Conservation (phyloP, 2,113 vertebrate species). For the Coptodon bakossiorum region DNA sequence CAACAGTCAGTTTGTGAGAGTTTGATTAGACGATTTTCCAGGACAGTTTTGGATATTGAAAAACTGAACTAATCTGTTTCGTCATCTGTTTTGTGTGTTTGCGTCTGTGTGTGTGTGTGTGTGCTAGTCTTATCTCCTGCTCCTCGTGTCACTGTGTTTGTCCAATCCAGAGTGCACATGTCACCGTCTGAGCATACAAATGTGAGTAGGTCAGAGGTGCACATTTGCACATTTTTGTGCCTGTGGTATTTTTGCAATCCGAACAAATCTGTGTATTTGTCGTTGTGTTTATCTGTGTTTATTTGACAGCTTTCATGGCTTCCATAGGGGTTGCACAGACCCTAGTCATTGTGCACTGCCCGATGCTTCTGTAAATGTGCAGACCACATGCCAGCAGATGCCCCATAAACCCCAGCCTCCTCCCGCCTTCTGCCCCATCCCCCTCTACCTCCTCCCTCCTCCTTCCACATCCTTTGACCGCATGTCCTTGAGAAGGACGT, state of each 20-base stretch:
- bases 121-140: neutral
- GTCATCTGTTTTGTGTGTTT: neutral
- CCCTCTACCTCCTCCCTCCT: neutral
- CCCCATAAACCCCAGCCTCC: slow-evolving; percentile 29
- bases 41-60: neutral
- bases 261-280: neutral
- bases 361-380: slow-evolving; percentile 53
- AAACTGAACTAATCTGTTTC: neutral
- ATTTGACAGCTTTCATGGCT: slow-evolving; percentile 41
- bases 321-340: slow-evolving; percentile 30
- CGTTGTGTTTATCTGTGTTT: neutral
- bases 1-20: neutral
- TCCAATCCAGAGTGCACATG: slow-evolving; percentile 2
- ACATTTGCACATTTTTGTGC: neutral
- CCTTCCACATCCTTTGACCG: slow-evolving; percentile 40
- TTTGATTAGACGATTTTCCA: neutral
- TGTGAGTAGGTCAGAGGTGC: slow-evolving; percentile 14
- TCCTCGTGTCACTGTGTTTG: neutral
- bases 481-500: slow-evolving; percentile 64
- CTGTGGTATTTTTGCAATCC: neutral
- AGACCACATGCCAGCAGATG: slow-evolving; percentile 48
- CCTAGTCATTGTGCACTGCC: neutral
- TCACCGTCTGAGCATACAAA: slow-evolving; percentile 17
- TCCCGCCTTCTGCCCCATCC: neutral
- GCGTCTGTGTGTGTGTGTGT: neutral